phyloP scores from a whole-genome alignment of 2,113 vertebrate species.

The Daubentonia madagascariensis region DNA sequence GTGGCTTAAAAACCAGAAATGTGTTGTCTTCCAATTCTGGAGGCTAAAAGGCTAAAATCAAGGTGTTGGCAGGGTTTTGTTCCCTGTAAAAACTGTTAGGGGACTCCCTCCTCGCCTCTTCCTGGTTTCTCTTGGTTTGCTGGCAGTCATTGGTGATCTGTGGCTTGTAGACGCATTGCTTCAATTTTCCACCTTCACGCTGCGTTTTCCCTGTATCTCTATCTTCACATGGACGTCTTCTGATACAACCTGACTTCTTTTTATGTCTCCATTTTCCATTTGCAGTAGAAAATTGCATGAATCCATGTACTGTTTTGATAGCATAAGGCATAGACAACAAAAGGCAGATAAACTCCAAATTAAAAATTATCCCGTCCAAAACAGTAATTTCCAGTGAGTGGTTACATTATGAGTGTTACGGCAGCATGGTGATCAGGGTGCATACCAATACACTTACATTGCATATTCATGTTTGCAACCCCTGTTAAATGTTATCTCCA shows the following conservation, averaged over 20 bases:
- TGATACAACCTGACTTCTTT: background rate
- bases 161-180: background rate
- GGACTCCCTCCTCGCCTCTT: background rate
- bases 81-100: background rate
- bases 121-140: no score
- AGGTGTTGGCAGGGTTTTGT: background rate
- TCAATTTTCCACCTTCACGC: background rate
- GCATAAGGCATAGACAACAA: background rate
- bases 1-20: background rate
- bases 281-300: background rate
- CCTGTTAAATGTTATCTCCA: background rate
- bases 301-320: background rate
- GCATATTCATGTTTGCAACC: background rate
- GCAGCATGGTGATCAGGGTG: fast-evolving
- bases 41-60: background rate
- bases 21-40: background rate
- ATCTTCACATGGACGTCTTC: background rate
- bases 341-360: background rate
- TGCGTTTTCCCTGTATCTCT: background rate
- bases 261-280: background rate
- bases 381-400: background rate
- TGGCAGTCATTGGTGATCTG: background rate
- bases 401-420: background rate
- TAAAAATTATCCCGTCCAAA: background rate
- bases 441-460: background rate